phyloP scores from a whole-genome alignment of 2,888 invertebrate species.

The Trichopoda pennipes region DNA sequence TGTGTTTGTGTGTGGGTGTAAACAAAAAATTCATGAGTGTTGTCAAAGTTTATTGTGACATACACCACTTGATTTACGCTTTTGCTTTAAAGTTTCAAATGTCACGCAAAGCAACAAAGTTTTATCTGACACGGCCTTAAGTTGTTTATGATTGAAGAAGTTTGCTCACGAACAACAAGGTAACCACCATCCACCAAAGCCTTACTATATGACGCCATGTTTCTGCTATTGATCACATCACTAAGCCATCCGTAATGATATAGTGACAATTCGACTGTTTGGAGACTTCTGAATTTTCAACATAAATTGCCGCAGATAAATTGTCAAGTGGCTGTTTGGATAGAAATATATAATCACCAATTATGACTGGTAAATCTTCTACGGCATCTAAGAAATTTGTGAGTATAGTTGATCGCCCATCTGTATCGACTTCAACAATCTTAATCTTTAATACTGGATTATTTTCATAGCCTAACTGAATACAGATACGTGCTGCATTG shows the following conservation, averaged over 20 bases:
- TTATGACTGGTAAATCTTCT: conserved; percentile 86
- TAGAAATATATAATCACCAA: conserved; percentile 85
- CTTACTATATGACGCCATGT: conserved; percentile 81
- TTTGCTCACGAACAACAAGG: conserved; percentile 84
- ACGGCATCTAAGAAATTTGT: conserved; percentile 83
- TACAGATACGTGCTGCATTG: conserved; percentile 83
- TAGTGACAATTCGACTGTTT: conserved; percentile 77
- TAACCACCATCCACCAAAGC: conserved; percentile 84
- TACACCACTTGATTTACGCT: too few species aligned
- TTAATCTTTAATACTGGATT: conserved; percentile 84
- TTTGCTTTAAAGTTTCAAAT: too few species aligned
- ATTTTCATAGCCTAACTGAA: conserved; percentile 89
- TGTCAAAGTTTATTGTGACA: too few species aligned
- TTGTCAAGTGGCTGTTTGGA: conserved; percentile 73
- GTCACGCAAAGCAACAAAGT: too few species aligned
- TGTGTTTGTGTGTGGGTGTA: too few species aligned
- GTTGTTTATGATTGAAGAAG: conserved; percentile 81
- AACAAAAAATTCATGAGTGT: too few species aligned
- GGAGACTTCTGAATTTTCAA: conserved; percentile 84
- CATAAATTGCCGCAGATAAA: conserved; percentile 82
- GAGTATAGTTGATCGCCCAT: conserved; percentile 82
- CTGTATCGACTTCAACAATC: conserved; percentile 83
- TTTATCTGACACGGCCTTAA: too few species aligned
- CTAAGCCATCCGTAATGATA: conserved; percentile 74
- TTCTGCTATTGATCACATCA: conserved; percentile 69